Conservation (phyloP, 1,140 invertebrate species). For the Nephila pilipes region DNA sequence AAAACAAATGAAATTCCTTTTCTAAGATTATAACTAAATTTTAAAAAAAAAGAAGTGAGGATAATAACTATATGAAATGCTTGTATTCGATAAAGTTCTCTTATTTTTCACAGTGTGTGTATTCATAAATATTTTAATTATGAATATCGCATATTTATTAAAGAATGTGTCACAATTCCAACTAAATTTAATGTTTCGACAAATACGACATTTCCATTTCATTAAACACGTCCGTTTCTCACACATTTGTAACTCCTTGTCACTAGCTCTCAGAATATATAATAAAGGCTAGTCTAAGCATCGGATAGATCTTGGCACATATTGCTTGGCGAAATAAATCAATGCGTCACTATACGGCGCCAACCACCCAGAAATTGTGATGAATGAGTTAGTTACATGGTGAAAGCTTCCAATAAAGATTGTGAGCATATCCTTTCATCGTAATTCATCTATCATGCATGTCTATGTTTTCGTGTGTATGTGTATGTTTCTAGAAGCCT, state of each 20-base stretch:
- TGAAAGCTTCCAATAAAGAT: neutral
- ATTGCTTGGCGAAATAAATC: conserved; percentile 16
- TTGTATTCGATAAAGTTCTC: too few relatives aligned
- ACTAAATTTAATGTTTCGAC: neutral
- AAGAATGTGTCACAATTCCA: neutral
- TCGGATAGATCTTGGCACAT: neutral
- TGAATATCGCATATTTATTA: neutral
- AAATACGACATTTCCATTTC: conserved; percentile 6
- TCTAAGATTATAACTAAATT: too few relatives aligned
- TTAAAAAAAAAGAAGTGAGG: too few relatives aligned
- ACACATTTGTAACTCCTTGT: conserved; percentile 7
- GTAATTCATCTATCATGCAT: neutral
- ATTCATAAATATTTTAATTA: too few relatives aligned
- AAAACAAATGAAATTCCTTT: too few relatives aligned
- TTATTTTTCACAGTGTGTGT: too few relatives aligned
- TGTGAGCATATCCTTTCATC: neutral
- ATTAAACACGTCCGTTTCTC: neutral
- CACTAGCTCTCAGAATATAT: neutral
- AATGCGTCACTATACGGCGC: neutral
- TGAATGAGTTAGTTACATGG: conserved; percentile 17
- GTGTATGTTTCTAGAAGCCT: neutral
- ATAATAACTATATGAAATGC: too few relatives aligned
- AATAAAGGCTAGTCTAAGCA: neutral
- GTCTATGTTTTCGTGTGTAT: neutral
- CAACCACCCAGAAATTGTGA: conserved; percentile 12